phyloP scores from a whole-genome alignment of 2,113 vertebrate species.

The Gyps fulvus region DNA sequence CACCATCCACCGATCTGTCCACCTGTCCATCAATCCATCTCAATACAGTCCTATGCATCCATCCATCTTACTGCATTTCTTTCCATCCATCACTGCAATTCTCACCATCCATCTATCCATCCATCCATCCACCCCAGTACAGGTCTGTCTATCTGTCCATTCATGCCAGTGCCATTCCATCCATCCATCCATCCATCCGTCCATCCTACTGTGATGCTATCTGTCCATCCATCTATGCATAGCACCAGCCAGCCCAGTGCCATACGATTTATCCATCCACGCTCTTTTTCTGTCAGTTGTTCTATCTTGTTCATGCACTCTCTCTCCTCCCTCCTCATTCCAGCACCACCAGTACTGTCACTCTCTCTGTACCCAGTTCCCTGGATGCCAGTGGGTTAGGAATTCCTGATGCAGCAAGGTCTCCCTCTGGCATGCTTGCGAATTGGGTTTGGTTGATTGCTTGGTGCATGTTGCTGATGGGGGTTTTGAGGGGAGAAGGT shows the following conservation, averaged over 20 bases:
- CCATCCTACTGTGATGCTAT: neutral
- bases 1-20: neutral
- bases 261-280: neutral
- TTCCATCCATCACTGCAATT: neutral
- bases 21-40: neutral
- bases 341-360: neutral
- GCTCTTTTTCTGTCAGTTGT: neutral
- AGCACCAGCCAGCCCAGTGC: neutral
- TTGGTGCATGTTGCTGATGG: neutral
- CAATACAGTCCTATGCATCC: too few species aligned
- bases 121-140: neutral
- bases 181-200: neutral
- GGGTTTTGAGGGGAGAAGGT: neutral
- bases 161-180: neutral
- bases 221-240: too few species aligned
- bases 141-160: neutral
- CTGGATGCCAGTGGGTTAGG: neutral
- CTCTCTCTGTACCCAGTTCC: accelerated
- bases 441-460: neutral
- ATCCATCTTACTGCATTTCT: neutral
- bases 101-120: neutral
- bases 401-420: accelerated
- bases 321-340: neutral
- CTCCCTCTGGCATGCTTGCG: accelerated
- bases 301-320: neutral